Conservation (phyloP, 2,888 invertebrate genomes). For the Antitype chi region DNA sequence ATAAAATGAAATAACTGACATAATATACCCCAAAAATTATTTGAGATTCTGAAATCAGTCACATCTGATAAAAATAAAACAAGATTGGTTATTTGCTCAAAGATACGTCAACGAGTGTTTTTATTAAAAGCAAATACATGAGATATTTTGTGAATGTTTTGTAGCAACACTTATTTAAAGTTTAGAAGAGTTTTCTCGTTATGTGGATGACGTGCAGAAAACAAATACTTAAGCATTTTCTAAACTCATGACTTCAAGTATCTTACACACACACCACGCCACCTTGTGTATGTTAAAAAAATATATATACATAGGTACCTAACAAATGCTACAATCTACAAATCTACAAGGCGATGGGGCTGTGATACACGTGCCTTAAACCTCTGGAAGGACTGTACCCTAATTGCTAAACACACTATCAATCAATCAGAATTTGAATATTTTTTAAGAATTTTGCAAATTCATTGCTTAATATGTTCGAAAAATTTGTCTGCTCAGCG, state of each 20-base stretch:
- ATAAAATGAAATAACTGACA: background rate
- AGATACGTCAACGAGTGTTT: background rate
- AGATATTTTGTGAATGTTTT: slow-evolving; percentile 1
- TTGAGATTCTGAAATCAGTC: background rate
- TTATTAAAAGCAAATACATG: slow-evolving; percentile 5
- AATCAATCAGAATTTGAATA: too few relatives aligned
- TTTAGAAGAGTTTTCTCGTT: background rate
- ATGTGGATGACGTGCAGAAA: background rate
- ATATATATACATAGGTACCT: background rate
- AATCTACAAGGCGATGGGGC: background rate
- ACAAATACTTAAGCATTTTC: background rate
- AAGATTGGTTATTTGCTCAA: background rate
- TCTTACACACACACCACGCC: background rate
- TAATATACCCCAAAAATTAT: background rate
- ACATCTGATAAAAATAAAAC: background rate
- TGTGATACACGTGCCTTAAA: too few relatives aligned
- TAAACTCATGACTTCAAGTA: background rate
- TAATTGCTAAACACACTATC: too few relatives aligned
- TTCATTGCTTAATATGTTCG: too few relatives aligned
- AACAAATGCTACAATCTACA: too few relatives aligned
- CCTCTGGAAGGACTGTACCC: too few relatives aligned
- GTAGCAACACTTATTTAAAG: background rate
- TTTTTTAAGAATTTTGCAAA: too few relatives aligned
- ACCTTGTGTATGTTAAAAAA: background rate
- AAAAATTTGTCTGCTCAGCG: too few relatives aligned